Evolutionary conservation across 2,888 invertebrate genomes (phyloP), one percentile per base, ranked within the genome.

Genomic region (Celastrina argiolus): DNA sequence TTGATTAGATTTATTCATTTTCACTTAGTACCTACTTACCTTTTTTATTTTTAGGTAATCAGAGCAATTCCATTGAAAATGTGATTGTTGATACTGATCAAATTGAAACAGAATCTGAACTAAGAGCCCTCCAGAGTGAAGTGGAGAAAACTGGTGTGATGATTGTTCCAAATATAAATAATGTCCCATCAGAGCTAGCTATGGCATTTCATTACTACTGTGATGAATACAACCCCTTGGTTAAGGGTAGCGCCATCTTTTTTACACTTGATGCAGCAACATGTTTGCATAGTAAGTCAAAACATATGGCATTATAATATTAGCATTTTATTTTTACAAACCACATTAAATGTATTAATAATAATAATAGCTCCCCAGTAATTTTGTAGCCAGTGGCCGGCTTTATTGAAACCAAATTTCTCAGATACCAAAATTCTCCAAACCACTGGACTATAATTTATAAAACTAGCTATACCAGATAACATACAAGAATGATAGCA

Each of bases 141-240:
- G 77, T 91, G 0, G 74, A 77, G 31, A 77, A 73, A 72, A 79
- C 79, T 6, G 91, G 91, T 4, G 85, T 89, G 22, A 79, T 92
- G 82, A 76, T 91, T 1, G 83, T 92, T 5, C 82, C 79, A 56
- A 81, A 87, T 63, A 66, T 92, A 5, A 87, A 87, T 22, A 78
- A 73, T 18, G 74, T 91, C 1, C 88, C 90, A 0, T 81, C 90
- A 0, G 70, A 76, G 4, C 77, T 91, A 1, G 91, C 91, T 0
- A 90, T 89, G 88, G 91, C 91, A 1, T 89, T 92, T 71, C 91
- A 91, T 72, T 91, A 89, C 70, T 91, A 88, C 70, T 91, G 91
- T 69, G 91, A 92, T 74, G 92, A 91, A 72, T 88, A 84, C 73
- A 85, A 87, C 66, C 91, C 91, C 1, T 74, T 91, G 1, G 87